Base-by-base conservation (phyloP, 2,113 vertebrate genomes). In the Naja naja region DNA sequence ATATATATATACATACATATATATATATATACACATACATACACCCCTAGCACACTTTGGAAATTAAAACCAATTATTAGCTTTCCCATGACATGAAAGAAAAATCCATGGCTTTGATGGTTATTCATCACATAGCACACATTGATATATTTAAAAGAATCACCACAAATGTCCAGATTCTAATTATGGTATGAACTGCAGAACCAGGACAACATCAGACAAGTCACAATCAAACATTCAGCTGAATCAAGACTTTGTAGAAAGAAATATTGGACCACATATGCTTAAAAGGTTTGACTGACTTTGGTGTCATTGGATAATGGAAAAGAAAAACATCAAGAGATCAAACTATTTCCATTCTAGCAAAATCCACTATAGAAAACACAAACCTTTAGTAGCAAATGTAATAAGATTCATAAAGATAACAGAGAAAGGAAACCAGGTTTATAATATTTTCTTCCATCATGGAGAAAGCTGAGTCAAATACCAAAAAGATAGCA, bases 251-350 rank as follows among this genome's bases (percentile, higher is more conserved):
- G 53, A 30, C 39, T 92, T 55, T n/a, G 91, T 9, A 25, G 30
- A 23, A 54, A 30, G 60, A 60, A 92, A 39, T 91, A 52, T 39
- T 85, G 54, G 16, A 7, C 47, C 43, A 43, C 34, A 18, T 43
- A 34, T 91, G 20, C 22, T 39, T 3, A 74, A 88, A 27, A 55
- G 47, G 3, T 0, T 0, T 4, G 4, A 81, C 39, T 1, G 20
- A 20, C 2, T 30, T 0, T 0, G 14, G 39, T 5, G 60, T 89
- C 14, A 53, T 34, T 0, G 0, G 16, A 39, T 43, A 58, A 10
- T 10, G 53, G 54, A 16, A 22, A 2, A 18, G 45, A 2, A 81
- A 1, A 85, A 0, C 11, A n/a, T 69, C 30, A 1, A 47, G 10
- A 27, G 55, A n/a, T 20, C 47, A 89, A 12, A 49, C 53, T 30